These are phyloP conservation scores for Drymonia ruficornis DNA, from an alignment of 2,888 invertebrate genomes.

Conservation along the genomic window DNA sequence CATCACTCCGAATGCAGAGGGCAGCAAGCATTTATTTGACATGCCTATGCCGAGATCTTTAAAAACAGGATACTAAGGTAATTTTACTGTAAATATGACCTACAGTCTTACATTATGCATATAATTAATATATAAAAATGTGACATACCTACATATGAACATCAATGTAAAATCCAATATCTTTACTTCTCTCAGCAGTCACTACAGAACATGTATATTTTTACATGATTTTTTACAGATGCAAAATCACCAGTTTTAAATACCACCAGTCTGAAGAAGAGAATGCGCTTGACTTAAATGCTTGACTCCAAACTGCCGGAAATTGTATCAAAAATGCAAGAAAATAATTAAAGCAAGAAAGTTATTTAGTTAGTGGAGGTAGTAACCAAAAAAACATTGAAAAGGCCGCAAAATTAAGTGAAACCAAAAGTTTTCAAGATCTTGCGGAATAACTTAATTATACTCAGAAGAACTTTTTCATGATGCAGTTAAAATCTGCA, in stretches of 20 bases:
- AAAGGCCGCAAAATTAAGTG: neutral
- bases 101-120: too few species aligned
- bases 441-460: neutral
- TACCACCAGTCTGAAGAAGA: neutral
- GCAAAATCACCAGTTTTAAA: neutral
- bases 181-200: too few species aligned
- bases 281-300: neutral
- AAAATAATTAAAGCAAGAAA: neutral
- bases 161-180: too few species aligned
- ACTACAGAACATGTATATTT: too few species aligned
- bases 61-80: too few species aligned
- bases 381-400: neutral
- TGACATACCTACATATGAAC: too few species aligned
- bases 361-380: neutral
- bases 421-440: neutral
- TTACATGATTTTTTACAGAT: neutral
- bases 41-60: too few species aligned
- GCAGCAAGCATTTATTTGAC: too few species aligned
- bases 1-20: too few species aligned
- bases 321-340: neutral
- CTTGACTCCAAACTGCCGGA: neutral
- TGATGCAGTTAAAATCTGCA: conserved; percentile 7
- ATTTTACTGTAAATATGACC: too few species aligned
- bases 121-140: too few species aligned
- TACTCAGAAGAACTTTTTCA: conserved; percentile 2